phyloP scores from a whole-genome alignment of 2,113 vertebrate species.

The Sylvietta virens region DNA sequence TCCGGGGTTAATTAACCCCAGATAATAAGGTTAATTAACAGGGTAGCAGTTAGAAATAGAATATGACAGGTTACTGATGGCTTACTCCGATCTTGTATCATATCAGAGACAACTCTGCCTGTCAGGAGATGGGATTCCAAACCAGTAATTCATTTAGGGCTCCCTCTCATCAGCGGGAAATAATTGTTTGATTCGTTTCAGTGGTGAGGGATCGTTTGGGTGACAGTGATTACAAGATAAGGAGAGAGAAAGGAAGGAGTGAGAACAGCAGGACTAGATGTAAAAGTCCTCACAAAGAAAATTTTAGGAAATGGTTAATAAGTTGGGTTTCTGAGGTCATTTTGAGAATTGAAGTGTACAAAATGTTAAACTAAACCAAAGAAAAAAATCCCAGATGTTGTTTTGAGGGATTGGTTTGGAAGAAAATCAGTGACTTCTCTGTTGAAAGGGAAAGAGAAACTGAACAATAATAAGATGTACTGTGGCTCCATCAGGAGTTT shows the following conservation, averaged over 20 bases:
- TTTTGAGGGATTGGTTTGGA: not conserved
- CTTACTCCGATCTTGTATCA: not conserved
- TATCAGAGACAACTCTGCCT: not conserved
- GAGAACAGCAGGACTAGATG: not conserved
- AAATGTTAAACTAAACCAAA: not conserved
- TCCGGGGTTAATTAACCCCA: not conserved
- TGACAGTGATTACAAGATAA: not conserved
- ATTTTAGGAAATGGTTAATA: not conserved
- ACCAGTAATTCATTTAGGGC: not conserved
- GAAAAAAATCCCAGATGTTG: not conserved
- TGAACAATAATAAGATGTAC: not conserved
- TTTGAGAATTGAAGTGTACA: not conserved
- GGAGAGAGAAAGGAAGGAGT: not conserved
- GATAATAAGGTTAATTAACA: conserved; percentile 1
- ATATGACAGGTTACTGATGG: not conserved
- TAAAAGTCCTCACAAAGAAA: not conserved
- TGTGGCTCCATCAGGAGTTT: not conserved
- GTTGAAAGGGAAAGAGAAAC: not conserved
- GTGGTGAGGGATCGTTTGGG: not conserved
- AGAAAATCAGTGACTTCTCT: not conserved
- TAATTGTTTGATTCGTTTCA: not conserved
- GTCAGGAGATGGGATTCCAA: not conserved
- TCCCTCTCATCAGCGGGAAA: not conserved
- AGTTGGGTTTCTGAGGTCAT: rapidly evolving
- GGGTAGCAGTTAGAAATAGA: not conserved